Conservation (phyloP, 2,113 vertebrate species). For the Hepsetus odoe region DNA sequence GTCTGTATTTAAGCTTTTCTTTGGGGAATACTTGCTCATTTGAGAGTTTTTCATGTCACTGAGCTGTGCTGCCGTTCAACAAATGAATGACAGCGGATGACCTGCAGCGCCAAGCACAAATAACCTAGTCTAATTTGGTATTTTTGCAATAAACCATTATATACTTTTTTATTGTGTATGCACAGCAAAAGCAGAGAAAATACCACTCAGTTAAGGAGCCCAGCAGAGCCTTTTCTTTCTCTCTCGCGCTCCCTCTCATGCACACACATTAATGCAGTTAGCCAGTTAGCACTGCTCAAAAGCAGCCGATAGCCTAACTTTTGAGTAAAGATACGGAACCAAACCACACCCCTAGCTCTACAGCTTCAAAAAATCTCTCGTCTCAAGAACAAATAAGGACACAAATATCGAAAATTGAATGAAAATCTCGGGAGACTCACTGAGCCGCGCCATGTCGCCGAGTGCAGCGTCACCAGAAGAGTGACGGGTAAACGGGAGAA, state of each 20-base stretch:
- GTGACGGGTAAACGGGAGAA: constrained; percentile 46
- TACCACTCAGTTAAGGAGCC: too few species aligned
- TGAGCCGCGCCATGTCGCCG: constrained; percentile 75
- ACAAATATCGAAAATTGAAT: background rate
- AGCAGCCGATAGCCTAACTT: background rate
- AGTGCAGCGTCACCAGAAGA: constrained; percentile 78
- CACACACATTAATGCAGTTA: background rate
- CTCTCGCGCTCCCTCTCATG: too few species aligned
- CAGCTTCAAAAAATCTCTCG: accelerated
- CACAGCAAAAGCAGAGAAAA: background rate
- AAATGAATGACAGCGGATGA: background rate
- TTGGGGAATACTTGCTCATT: too few species aligned
- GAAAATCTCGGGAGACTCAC: constrained; percentile 69
- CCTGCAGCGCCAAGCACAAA: background rate
- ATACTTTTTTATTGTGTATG: too few species aligned
- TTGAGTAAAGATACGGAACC: background rate
- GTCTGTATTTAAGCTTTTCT: too few species aligned
- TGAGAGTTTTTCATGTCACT: too few species aligned
- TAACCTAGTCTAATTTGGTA: background rate
- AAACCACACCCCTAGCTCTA: background rate
- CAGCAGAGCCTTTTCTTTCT: too few species aligned
- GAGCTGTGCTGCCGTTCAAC: background rate
- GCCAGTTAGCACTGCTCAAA: constrained; percentile 21
- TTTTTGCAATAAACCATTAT: too few species aligned
- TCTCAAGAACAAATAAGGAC: background rate